Evolutionary conservation across 2,113 vertebrate genomes (phyloP).

Genomic region (Brachionichthys hirsutus): DNA sequence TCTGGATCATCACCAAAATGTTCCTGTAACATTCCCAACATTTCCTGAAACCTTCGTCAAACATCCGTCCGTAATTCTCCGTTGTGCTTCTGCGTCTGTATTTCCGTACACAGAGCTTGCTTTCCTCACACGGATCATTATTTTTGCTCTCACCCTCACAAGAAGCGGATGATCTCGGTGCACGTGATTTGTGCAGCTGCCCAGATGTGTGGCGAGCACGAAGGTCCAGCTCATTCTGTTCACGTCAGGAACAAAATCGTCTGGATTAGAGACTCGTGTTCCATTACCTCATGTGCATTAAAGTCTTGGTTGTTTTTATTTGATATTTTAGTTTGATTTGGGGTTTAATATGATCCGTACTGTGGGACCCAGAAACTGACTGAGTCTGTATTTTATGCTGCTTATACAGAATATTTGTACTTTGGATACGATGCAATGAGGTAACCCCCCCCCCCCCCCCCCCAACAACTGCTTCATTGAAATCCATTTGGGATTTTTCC

Average conservation of each 20-base stretch:
- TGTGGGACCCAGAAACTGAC: constrained; percentile 10
- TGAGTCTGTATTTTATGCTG: constrained; percentile 5
- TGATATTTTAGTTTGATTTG: constrained; percentile 7
- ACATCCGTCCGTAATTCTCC: too few species aligned
- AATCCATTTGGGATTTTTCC: constrained; percentile 21
- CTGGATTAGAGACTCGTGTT: constrained; percentile 7
- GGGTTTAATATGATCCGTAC: constrained; percentile 8
- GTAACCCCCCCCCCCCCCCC: constrained; percentile 56
- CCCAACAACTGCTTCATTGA: constrained; percentile 30
- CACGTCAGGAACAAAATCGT: constrained; percentile 16
- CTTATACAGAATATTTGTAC: constrained; percentile 7
- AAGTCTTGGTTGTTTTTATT: constrained; percentile 9
- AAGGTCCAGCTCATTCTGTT: constrained; percentile 5
- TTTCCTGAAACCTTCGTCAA: too few species aligned
- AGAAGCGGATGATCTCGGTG: neutral
- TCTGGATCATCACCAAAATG: too few species aligned
- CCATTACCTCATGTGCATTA: constrained; percentile 9
- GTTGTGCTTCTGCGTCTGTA: too few species aligned
- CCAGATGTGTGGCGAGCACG: neutral
- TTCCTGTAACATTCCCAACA: too few species aligned
- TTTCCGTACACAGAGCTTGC: too few species aligned
- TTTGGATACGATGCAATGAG: constrained; percentile 29
- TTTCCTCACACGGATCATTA: too few species aligned
- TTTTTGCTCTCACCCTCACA: too few species aligned
- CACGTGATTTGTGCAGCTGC: neutral